Evolutionary conservation across 2,888 invertebrate species (phyloP).

Genomic region (Rhopalosiphum nymphaeae): DNA sequence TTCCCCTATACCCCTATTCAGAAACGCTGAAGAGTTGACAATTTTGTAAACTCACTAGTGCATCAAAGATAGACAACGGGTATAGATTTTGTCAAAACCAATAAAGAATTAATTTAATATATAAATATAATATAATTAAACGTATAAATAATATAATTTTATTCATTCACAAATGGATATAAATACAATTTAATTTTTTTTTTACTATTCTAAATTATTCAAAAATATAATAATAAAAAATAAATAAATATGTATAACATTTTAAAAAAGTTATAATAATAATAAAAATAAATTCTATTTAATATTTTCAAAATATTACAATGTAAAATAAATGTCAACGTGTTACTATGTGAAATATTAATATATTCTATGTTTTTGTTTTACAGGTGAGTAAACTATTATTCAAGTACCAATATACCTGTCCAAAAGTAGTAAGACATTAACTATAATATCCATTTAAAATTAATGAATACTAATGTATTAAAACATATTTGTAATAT

Average conservation of each 20-base stretch:
- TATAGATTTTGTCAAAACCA: neutral
- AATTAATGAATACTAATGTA: neutral
- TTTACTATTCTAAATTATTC: neutral
- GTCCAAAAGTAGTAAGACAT: neutral
- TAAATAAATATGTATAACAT: too few species aligned
- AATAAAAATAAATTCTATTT: neutral
- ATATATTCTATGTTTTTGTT: neutral
- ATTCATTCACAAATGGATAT: neutral
- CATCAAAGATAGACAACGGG: slow-evolving; percentile 10
- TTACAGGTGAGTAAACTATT: slow-evolving; percentile 7
- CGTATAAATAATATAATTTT: neutral
- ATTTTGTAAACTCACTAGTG: slow-evolving; percentile 20
- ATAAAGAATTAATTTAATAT: neutral
- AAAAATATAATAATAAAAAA: neutral
- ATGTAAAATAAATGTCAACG: neutral
- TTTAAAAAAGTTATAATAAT: too few species aligned
- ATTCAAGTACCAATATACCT: neutral
- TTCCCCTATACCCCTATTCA: neutral
- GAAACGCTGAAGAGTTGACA: neutral
- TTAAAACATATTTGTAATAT: neutral
- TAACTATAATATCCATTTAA: neutral
- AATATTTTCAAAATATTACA: neutral
- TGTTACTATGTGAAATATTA: neutral
- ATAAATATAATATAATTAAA: neutral
- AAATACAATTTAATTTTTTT: too few species aligned